Evolutionary conservation across 2,113 vertebrate genomes (phyloP).

Genomic region (Anguilla japonica): DNA sequence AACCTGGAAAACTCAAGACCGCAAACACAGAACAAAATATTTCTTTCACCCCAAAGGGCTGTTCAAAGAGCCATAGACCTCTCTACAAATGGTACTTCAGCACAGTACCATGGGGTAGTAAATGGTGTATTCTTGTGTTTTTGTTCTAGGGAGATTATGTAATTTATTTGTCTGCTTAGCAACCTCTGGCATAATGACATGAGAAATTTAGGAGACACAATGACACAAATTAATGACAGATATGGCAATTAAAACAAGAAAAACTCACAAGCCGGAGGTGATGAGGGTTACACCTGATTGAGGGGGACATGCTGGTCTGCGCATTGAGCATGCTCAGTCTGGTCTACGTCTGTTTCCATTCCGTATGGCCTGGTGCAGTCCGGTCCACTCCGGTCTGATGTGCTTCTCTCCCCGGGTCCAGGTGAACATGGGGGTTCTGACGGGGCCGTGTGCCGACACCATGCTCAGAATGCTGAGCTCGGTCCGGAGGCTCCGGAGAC

Average conservation of each 20-base stretch:
- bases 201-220: too few relatives aligned
- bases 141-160: not conserved
- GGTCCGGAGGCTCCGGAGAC: slow-evolving; percentile 65
- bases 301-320: too few relatives aligned
- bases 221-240: too few relatives aligned
- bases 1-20: not conserved
- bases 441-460: slow-evolving; percentile 40
- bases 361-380: not conserved
- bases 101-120: not conserved
- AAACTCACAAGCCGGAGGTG: too few relatives aligned
- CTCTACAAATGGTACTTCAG: not conserved
- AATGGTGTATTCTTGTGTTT: not conserved
- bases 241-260: too few relatives aligned
- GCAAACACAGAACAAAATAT: not conserved
- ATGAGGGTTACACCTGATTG: too few relatives aligned
- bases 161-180: too few relatives aligned
- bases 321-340: too few relatives aligned
- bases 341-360: too few relatives aligned
- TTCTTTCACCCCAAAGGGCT: not conserved
- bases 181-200: too few relatives aligned
- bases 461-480: slow-evolving; percentile 66
- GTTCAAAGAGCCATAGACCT: not conserved
- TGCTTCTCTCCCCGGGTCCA: slow-evolving; percentile 26
- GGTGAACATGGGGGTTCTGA: slow-evolving; percentile 54
- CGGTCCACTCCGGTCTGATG: not conserved